A percentile compares a stretch with the other conserved stretches of the same genome.
Evolutionary conservation across 1,140 invertebrate species (phyloP).

Genomic region (Andrena cerasifolii): DNA sequence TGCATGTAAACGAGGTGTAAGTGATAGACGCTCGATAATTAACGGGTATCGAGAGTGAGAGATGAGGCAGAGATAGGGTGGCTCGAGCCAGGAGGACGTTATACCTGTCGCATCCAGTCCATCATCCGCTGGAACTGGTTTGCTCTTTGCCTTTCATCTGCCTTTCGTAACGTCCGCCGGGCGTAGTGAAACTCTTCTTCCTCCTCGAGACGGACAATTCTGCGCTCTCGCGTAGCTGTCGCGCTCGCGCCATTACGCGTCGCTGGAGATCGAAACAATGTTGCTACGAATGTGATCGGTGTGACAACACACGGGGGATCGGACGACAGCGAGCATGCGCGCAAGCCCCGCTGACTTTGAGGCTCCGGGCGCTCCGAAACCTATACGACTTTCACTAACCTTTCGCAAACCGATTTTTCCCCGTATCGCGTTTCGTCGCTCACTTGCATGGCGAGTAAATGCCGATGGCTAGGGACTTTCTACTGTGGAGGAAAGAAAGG

Average conservation of each 20-base stretch:
- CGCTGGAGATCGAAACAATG: background rate
- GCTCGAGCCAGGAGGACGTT: constrained; percentile 16
- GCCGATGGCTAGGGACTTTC: background rate
- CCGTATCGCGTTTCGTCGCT: constrained; percentile 11
- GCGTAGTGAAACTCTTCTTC: background rate
- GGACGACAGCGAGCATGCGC: background rate
- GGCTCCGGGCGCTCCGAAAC: background rate
- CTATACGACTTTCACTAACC: constrained; percentile 10
- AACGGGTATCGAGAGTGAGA: constrained; percentile 55
- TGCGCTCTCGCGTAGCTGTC: background rate
- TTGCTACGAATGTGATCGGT: background rate
- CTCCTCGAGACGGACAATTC: background rate
- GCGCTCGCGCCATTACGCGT: too few relatives aligned
- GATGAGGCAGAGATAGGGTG: constrained; percentile 54
- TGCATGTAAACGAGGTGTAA: constrained; percentile 69
- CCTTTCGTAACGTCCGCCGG: constrained; percentile 27
- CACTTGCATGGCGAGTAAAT: background rate
- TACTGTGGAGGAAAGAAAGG: too few relatives aligned
- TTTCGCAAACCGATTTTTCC: constrained; percentile 8
- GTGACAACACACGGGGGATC: background rate
- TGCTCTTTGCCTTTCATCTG: constrained; percentile 51
- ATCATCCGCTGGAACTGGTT: constrained; percentile 57
- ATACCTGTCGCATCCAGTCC: constrained; percentile 49
- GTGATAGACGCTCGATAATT: constrained; percentile 66
- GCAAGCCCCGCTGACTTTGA: background rate